These are phyloP conservation scores for Heteromyza rotundicornis DNA, from an alignment of 2,888 invertebrate species.

Conservation along the genomic window DNA sequence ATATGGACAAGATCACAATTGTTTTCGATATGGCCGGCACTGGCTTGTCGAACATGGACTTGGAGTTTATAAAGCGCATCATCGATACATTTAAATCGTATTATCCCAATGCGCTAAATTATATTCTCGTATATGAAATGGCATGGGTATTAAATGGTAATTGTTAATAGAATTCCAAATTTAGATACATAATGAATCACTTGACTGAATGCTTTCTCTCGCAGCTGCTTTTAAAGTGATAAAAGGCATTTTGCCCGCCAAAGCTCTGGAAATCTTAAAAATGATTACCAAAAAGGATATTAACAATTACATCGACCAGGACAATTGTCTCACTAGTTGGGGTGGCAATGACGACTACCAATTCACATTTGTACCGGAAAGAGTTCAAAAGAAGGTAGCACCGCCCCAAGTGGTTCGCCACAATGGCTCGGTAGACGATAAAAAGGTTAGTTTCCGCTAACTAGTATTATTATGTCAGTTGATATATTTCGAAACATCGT, in stretches of 20 bases:
- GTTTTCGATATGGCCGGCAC: constrained; percentile 92
- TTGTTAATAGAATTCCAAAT: constrained; percentile 34
- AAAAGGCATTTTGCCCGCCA: constrained; percentile 83
- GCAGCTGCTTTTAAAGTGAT: constrained; percentile 91
- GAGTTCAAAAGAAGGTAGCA: constrained; percentile 20
- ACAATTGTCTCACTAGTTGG: constrained; percentile 80
- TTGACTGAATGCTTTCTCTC: constrained; percentile 12
- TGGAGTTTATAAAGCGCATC: constrained; percentile 88
- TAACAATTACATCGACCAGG: constrained; percentile 74
- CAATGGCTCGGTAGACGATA: constrained; percentile 29
- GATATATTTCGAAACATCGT: no score
- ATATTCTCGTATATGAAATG: constrained; percentile 91
- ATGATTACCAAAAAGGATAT: constrained; percentile 79
- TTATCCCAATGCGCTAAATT: constrained; percentile 86
- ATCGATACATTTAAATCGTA: constrained; percentile 86
- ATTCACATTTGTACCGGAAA: constrained; percentile 73
- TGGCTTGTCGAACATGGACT: constrained; percentile 86
- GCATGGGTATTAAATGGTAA: constrained; percentile 89
- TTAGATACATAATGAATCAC: background rate
- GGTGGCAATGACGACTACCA: constrained; percentile 79
- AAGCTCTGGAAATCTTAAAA: constrained; percentile 87
- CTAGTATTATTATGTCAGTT: no score
- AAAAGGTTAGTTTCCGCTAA: constrained; percentile 51
- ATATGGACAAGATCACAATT: constrained; percentile 78
- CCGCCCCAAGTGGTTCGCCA: background rate